These are phyloP conservation scores for Dendrolimus pini DNA, from an alignment of 2,888 invertebrate genomes.

Conservation along the genomic window DNA sequence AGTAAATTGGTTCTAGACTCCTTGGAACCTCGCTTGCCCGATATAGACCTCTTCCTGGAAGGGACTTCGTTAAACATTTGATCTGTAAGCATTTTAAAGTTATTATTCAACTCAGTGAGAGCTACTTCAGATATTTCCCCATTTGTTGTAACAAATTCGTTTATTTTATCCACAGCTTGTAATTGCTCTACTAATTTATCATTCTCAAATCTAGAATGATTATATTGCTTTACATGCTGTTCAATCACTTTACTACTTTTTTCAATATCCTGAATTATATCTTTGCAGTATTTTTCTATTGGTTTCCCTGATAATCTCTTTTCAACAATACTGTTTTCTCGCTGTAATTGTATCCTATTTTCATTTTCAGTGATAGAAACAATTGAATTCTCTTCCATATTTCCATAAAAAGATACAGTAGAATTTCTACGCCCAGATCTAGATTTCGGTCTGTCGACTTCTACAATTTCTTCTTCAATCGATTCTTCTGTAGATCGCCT, in stretches of 20 bases:
- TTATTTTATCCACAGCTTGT: constrained; percentile 68
- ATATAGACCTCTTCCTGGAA: constrained; percentile 47
- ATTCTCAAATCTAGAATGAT: constrained; percentile 56
- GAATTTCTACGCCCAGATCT: constrained; percentile 54
- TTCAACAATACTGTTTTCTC: constrained; percentile 37
- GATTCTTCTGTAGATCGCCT: constrained; percentile 51
- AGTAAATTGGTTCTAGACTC: constrained; percentile 40
- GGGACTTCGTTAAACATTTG: constrained; percentile 41
- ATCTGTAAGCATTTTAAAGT: constrained; percentile 56
- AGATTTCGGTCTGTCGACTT: constrained; percentile 46
- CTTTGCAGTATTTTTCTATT: constrained; percentile 61
- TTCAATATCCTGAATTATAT: constrained; percentile 62
- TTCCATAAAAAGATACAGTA: constrained; percentile 48
- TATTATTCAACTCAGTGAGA: constrained; percentile 55
- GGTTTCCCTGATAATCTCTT: constrained; percentile 42
- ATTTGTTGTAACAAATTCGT: constrained; percentile 53
- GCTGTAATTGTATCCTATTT: constrained; percentile 21
- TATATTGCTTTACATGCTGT: constrained; percentile 66
- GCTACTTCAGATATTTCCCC: constrained; percentile 47
- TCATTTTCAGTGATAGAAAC: constrained; percentile 30
- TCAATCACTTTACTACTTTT: constrained; percentile 67
- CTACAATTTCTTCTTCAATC: constrained; percentile 48
- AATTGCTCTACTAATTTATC: constrained; percentile 67
- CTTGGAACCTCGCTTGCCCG: constrained; percentile 37
- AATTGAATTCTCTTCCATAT: constrained; percentile 33